Conservation (phyloP, 2,113 vertebrate species). For the Mellivora capensis region DNA sequence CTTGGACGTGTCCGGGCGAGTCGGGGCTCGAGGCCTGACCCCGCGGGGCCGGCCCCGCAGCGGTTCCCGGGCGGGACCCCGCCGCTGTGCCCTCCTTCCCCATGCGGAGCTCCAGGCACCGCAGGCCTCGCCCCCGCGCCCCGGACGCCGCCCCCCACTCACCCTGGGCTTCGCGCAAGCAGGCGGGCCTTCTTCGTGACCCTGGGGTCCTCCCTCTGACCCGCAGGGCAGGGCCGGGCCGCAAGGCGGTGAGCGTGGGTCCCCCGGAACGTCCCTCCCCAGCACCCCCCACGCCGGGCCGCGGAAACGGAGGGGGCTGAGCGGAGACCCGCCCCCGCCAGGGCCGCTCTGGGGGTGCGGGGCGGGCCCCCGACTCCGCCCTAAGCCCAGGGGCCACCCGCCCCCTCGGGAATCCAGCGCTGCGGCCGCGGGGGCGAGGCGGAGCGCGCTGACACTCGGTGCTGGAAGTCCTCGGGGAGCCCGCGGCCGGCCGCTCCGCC, state of each 20-base stretch:
- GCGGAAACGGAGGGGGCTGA: rapidly evolving
- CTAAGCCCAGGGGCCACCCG: too few relatives aligned
- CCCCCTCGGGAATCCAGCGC: background rate
- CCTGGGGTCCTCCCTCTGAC: background rate
- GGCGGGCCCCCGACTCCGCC: background rate
- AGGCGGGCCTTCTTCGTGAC: background rate
- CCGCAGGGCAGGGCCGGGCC: background rate
- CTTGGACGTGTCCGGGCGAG: background rate
- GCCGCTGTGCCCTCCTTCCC: background rate
- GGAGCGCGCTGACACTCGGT: background rate
- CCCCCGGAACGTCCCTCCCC: background rate
- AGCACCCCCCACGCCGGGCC: rapidly evolving
- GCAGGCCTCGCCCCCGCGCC: background rate
- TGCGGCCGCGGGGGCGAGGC: background rate
- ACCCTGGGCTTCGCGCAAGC: background rate
- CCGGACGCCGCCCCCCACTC: background rate
- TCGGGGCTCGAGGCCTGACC: background rate
- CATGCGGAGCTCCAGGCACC: background rate
- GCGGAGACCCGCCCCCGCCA: background rate
- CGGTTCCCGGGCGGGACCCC: background rate
- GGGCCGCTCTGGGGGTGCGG: background rate
- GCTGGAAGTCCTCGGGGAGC: background rate
- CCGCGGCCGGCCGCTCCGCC: background rate
- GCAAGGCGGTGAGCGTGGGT: background rate
- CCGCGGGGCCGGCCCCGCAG: background rate